Conservation (phyloP, 23 tunicate genomes). For the Halocynthia aurantium region DNA sequence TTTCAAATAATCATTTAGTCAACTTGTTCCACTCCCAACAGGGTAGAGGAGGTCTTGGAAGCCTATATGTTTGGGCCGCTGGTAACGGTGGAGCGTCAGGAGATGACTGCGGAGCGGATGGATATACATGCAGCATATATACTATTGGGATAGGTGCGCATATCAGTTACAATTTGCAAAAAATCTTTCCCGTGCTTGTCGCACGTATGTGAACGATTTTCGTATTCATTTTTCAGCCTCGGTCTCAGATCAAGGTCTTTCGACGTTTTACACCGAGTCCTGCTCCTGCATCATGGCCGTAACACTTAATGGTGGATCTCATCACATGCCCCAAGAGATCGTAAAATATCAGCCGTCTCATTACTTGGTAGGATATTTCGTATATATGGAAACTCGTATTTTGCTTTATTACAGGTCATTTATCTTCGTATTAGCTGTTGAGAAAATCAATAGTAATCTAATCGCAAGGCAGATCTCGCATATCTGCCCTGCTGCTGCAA, state of each 20-base stretch:
- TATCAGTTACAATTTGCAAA: background rate
- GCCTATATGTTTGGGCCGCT: conserved; percentile 26
- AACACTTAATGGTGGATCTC: conserved; percentile 20
- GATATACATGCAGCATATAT: conserved; percentile 29
- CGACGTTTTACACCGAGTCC: conserved; percentile 26
- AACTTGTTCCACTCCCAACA: background rate
- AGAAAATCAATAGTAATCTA: too few relatives aligned
- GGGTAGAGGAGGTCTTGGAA: conserved; percentile 21
- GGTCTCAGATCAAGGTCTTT: conserved; percentile 17
- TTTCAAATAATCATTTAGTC: background rate
- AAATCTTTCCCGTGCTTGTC: background rate
- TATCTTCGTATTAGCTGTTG: too few relatives aligned
- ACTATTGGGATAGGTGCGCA: conserved; percentile 23
- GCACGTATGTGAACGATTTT: background rate
- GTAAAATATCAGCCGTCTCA: conserved; percentile 9
- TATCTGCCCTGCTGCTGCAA: too few relatives aligned
- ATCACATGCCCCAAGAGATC: conserved; percentile 10
- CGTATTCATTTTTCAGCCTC: conserved; percentile 10
- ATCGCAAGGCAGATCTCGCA: too few relatives aligned
- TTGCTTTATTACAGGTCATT: too few relatives aligned
- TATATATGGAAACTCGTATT: too few relatives aligned
- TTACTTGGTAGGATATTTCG: conserved; percentile 4
- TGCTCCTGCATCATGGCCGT: conserved; percentile 30
- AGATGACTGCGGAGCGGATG: conserved; percentile 26
- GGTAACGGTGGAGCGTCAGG: conserved; percentile 32